Evolutionary conservation across 2,888 invertebrate genomes (phyloP), one percentile per base, ranked within the genome.

Genomic region (Trichacis sp.): DNA sequence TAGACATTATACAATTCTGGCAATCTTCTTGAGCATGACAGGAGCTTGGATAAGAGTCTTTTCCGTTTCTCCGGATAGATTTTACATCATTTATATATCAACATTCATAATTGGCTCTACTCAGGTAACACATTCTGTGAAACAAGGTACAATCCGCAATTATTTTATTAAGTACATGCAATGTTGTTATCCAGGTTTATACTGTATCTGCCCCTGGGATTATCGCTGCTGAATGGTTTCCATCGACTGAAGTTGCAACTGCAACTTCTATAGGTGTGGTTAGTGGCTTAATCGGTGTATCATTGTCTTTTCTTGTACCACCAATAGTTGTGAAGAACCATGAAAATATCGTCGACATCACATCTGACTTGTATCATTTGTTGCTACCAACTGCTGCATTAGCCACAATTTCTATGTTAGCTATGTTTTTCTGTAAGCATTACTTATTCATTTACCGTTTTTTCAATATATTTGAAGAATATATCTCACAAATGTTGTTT

Each of bases 261-360:
- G 92, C 92, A 1, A 91, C 91, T 71, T 89, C 92, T 43, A 85
- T 92, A 15, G 92, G 91, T 1, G 88, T 93, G 15, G 91, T 92
- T 75, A 93, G 92, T 3, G 90, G 90, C 73, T 91, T 92, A 87
- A 79, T 93, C n/a, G 87, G 93, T n/a, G n/a, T n/a, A n/a, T n/a
- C 1, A 86, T 90, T 36, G 91, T 92, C 0, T 74, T 91, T 0
- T 77, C 83, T 92, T 4, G 63, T 92, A 3, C 90, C 92, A 0
- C 91, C 92, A 0, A 80, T 89, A 55, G 64, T 88, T 17, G 87
- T 88, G 1, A 81, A 72, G 60, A 86, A 86, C 71, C 84, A 85
- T 20, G 85, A 85, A 1, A 80, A 85, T 33, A 40, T 83, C 0
- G 85, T 84, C 0, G 80, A 84, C 3, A 85, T 89, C 29, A 86